These are phyloP conservation scores for Drosophila setifemur DNA, from an alignment of 1,140 invertebrate genomes.

Conservation along the genomic window DNA sequence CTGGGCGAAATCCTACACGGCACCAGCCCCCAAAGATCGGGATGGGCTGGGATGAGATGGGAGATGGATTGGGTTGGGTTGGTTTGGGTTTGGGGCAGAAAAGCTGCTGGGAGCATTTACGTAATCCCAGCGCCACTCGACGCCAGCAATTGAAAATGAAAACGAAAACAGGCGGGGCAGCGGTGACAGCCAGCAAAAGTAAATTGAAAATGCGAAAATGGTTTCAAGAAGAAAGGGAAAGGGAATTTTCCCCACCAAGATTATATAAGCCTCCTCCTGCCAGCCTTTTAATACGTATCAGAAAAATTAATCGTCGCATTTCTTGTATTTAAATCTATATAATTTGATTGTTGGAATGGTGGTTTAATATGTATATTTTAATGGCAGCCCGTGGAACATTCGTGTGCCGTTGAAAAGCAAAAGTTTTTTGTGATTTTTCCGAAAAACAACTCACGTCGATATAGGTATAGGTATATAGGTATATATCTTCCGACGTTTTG, in stretches of 20 bases:
- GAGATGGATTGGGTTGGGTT: neutral
- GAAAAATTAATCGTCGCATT: slow-evolving; percentile 22
- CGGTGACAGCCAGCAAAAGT: slow-evolving; percentile 31
- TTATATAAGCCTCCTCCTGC: slow-evolving; percentile 32
- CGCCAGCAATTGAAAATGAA: slow-evolving; percentile 63
- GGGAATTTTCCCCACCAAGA: slow-evolving; percentile 9
- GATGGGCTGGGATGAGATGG: slow-evolving; percentile 6
- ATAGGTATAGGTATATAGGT: slow-evolving; percentile 10
- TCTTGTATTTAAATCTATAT: slow-evolving; percentile 10
- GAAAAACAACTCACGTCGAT: slow-evolving; percentile 31
- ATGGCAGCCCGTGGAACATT: slow-evolving; percentile 42
- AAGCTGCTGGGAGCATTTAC: slow-evolving; percentile 59
- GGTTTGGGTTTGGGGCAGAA: neutral
- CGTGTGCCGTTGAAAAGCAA: slow-evolving; percentile 46
- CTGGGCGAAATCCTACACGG: slow-evolving; percentile 42
- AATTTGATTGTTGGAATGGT: slow-evolving; percentile 36
- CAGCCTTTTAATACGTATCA: slow-evolving; percentile 24
- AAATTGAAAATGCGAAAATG: slow-evolving; percentile 41
- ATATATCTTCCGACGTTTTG: slow-evolving; percentile 39
- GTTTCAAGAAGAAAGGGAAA: slow-evolving; percentile 3
- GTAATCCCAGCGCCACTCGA: slow-evolving; percentile 65
- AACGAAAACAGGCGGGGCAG: slow-evolving; percentile 27
- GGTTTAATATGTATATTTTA: slow-evolving; percentile 25
- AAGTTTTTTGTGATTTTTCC: slow-evolving; percentile 16
- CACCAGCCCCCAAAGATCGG: slow-evolving; percentile 29